Evolutionary conservation across 2,888 invertebrate species (phyloP).

Genomic region (Macaria notata): DNA sequence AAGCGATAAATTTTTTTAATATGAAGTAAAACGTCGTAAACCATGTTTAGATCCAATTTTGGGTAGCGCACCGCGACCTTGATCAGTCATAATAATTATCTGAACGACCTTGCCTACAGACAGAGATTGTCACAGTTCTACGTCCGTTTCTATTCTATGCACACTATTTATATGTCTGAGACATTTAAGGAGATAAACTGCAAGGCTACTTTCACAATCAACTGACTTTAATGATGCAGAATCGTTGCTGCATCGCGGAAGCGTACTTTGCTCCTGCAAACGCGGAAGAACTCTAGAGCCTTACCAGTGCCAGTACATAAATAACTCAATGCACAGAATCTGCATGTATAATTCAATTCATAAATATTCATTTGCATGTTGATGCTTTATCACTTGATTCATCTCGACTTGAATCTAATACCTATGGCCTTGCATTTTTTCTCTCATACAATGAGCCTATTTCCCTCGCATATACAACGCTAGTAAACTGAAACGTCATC

Average conservation of each 20-base stretch:
- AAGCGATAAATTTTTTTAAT: too few species aligned
- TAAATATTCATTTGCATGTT: conserved; percentile 22
- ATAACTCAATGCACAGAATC: conserved; percentile 34
- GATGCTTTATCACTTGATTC: too few species aligned
- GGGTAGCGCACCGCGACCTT: conserved; percentile 45
- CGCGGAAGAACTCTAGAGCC: conserved; percentile 46
- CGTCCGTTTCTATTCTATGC: conserved; percentile 52
- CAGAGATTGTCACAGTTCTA: conserved; percentile 56
- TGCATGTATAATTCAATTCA: conserved; percentile 33
- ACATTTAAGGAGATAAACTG: conserved; percentile 45
- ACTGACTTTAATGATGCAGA: conserved; percentile 33
- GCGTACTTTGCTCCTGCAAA: conserved; percentile 38
- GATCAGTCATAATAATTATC: conserved; percentile 47
- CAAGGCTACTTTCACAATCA: conserved; percentile 50
- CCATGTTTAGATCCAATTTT: too few species aligned
- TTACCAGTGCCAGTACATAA: conserved; percentile 30
- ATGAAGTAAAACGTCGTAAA: too few species aligned
- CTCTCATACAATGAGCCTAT: conserved; percentile 26
- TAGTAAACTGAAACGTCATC: conserved; percentile 33
- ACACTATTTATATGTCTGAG: conserved; percentile 37
- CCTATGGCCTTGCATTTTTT: conserved; percentile 15
- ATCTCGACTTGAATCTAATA: too few species aligned
- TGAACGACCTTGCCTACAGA: conserved; percentile 56
- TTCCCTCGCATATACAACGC: conserved; percentile 27
- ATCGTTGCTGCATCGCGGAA: conserved; percentile 51